Percentiles rank a stretch among this genome's conserved stretches.
These are phyloP conservation scores for Cheilosia vulpina DNA, from an alignment of 2,888 invertebrate genomes.

Conservation along the genomic window DNA sequence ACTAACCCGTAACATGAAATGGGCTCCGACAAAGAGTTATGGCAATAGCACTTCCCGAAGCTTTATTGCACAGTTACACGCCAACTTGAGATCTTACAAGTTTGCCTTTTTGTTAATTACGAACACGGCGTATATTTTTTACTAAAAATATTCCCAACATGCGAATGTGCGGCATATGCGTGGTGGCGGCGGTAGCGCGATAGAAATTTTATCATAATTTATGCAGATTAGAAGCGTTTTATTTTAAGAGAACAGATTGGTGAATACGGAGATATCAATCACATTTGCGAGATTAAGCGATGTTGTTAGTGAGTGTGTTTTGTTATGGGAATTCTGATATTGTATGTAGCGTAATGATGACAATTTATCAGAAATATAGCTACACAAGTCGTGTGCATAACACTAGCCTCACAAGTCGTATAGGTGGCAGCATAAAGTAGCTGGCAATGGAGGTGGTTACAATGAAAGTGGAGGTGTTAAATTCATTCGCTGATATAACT, in stretches of 20 bases:
- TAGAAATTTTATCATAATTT: conserved; percentile 71
- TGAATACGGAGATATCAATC: conserved; percentile 60
- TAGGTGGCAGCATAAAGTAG: background rate
- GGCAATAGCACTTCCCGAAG: conserved; percentile 61
- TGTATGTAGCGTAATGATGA: conserved; percentile 56
- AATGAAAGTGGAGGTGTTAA: too few relatives aligned
- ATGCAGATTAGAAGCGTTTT: conserved; percentile 71
- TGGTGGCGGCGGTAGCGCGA: background rate
- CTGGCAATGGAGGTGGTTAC: background rate
- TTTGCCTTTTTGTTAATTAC: conserved; percentile 61
- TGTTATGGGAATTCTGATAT: conserved; percentile 49
- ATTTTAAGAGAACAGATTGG: conserved; percentile 68
- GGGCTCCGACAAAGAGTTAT: conserved; percentile 64
- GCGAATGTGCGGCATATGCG: conserved; percentile 29
- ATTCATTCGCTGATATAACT: too few relatives aligned
- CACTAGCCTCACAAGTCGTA: background rate
- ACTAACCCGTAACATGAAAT: conserved; percentile 55
- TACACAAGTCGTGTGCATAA: background rate
- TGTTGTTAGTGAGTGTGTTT: conserved; percentile 62
- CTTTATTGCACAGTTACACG: conserved; percentile 68
- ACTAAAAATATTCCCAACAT: conserved; percentile 57
- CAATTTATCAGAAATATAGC: conserved; percentile 51
- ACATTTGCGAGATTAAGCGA: conserved; percentile 64
- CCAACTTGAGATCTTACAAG: conserved; percentile 60
- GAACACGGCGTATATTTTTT: conserved; percentile 58